Evolutionary conservation across 2,113 vertebrate genomes (phyloP), one percentile per base, ranked within the genome.

Genomic region (Electrona antarctica): DNA sequence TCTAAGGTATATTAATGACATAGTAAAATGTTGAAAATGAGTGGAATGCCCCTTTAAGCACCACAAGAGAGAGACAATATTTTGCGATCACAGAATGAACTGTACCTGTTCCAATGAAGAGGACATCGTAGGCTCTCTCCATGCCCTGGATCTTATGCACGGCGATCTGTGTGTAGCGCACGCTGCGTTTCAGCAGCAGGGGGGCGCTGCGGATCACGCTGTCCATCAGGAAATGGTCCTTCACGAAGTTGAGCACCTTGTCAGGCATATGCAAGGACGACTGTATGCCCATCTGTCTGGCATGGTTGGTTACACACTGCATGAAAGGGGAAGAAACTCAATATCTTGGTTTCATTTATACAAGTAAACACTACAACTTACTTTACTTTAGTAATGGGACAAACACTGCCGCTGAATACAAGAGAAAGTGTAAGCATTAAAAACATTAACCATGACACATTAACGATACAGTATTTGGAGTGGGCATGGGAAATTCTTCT

Each of bases 211-310:
- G 94, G 71, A 98, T 94, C 0, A 94, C 93, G 9, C 93, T 93
- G 66, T 97, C 95, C 97, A 98, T 98, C 84, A 98, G 90, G 88
- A 98, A 98, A 81, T 98, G 97, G 88, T 98, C 96, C 89, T 98
- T 98, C 83, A 98, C 92, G 58, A 98, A 98, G 92, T 97, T 97
- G 67, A 98, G 93, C 83, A 98, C 96, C 11, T 96, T 95, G 77
- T 98, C 96, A 0, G 97, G 97, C 93, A 97, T 97, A 85, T 98
- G 95, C 54, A 97, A 89, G 0, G 97, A 98, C 0, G 97, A 98
- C 72, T 86, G 91, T 82, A 98, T 97, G 74, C 86, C 95, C 90
- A 92, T 88, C 78, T 94, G 92, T 67, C 95, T 93, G 4, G 93
- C 92, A 4, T 86, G 92, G 85, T 93, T 94, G 66, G 92, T 96